Percentiles rank a stretch among this genome's conserved stretches.
Conservation (phyloP, 2,113 vertebrate species). For the Globicephala melas region DNA sequence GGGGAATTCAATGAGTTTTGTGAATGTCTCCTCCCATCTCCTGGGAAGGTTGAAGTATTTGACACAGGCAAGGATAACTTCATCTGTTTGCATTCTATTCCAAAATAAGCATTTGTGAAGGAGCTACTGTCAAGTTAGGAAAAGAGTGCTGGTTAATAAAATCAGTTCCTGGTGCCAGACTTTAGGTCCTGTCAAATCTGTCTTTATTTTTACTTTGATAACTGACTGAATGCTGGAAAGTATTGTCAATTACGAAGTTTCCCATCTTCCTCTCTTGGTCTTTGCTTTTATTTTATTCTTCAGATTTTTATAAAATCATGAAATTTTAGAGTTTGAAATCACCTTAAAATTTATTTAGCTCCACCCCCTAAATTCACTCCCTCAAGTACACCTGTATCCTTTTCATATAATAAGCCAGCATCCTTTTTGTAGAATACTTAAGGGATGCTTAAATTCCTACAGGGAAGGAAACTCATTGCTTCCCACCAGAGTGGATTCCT, state of each 20-base stretch:
- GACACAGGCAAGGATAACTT: background rate
- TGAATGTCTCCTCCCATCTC: background rate
- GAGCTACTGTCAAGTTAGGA: background rate
- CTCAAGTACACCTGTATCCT: background rate
- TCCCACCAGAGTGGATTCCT: background rate
- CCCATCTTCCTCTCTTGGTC: background rate
- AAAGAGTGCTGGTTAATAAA: background rate
- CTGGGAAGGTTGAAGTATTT: background rate
- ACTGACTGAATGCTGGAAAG: conserved; percentile 16
- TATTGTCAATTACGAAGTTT: background rate
- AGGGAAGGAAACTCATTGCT: background rate
- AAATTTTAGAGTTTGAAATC: conserved; percentile 15
- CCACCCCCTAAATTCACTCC: background rate
- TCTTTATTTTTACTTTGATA: conserved; percentile 12
- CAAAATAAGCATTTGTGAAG: background rate
- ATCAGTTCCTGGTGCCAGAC: background rate
- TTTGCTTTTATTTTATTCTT: conserved; percentile 13
- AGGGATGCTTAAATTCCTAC: background rate
- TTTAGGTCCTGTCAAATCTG: background rate
- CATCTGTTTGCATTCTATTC: background rate
- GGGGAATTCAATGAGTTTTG: background rate
- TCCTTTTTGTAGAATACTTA: background rate
- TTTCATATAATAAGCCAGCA: background rate
- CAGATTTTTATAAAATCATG: background rate
- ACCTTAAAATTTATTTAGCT: background rate